phyloP scores from a whole-genome alignment of 2,888 invertebrate species.

The Ferdinandea cuprea region DNA sequence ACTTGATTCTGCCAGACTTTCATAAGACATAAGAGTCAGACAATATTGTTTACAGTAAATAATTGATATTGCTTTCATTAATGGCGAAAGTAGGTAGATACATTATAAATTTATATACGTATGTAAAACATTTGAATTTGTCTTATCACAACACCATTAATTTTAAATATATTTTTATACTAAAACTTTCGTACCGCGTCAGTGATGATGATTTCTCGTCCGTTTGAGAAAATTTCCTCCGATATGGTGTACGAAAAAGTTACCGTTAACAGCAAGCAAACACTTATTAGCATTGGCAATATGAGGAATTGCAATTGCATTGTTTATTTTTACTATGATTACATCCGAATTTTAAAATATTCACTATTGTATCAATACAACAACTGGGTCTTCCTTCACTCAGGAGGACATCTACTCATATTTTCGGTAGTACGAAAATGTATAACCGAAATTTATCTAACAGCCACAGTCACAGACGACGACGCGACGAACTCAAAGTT shows the following conservation, averaged over 20 bases:
- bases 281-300: constrained; percentile 51
- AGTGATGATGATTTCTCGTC: constrained; percentile 81
- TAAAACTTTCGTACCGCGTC: constrained; percentile 80
- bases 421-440: constrained; percentile 8
- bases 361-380: constrained; percentile 10
- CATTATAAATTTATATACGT: constrained; percentile 1
- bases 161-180: neutral
- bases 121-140: neutral
- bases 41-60: neutral
- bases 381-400: constrained; percentile 47
- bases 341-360: constrained; percentile 45
- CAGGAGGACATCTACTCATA: constrained; percentile 38
- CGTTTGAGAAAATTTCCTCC: constrained; percentile 54
- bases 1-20: constrained; percentile 42
- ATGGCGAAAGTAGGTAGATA: neutral
- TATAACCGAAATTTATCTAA: constrained; percentile 43
- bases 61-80: neutral
- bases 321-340: constrained; percentile 47
- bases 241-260: constrained; percentile 31
- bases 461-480: constrained; percentile 44
- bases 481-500: constrained; percentile 36
- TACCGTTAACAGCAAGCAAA: constrained; percentile 35
- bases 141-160: neutral
- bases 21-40: constrained; percentile 4
- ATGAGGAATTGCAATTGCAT: constrained; percentile 55